Base-by-base conservation (phyloP, 2,113 vertebrate genomes). In the Bungarus multicinctus region DNA sequence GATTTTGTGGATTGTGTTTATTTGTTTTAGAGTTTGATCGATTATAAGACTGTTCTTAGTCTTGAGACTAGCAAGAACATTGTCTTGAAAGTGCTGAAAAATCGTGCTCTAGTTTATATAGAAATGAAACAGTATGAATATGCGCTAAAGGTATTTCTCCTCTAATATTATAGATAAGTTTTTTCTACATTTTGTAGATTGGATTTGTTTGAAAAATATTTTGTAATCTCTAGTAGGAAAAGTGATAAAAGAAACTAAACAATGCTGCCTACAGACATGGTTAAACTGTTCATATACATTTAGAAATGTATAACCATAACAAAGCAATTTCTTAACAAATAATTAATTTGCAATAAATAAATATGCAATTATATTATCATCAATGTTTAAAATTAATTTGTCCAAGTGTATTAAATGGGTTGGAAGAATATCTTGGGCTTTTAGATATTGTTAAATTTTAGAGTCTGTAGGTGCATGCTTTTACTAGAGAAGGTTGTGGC, bases 31-130 rank as follows among this genome's bases (percentile, higher is more conserved):
- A 98, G 98, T 91, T 96, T 98, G 93, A 97, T 89, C 96, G 98
- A 98, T 95, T 98, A 98, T 93, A 95, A 97, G 91, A 97, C 97
- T 88, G 95, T 98, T 90, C 97, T 98, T 25, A 97, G 98, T 64
- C 96, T 98, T 92, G 94, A 97, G 5, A n/a, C 95, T 60, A 95
- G 90, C 94, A 94, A 96, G 92, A 97, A 96, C 57, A 93, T 98
- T 91, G 86, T 91, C 25, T 94, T 98, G 39, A 98, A 97, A 91
- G 97, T 97, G 57, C 95, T 98, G 91, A 95, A 98, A 93, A 98
- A 98, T 93, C 97, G 97, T 94, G 98, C 97, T 57, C 93, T 98
- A 43, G 93, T 98, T 87, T 98, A 98, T 9, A 3, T 92, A 90
- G 96, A 98, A 87, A 94, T 97, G 45, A 93, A 93, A 39, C 97